A percentile compares a stretch with the other conserved stretches of the same genome.
Conservation (phyloP, 2,113 vertebrate species). For the Nothobranchius furzeri region DNA sequence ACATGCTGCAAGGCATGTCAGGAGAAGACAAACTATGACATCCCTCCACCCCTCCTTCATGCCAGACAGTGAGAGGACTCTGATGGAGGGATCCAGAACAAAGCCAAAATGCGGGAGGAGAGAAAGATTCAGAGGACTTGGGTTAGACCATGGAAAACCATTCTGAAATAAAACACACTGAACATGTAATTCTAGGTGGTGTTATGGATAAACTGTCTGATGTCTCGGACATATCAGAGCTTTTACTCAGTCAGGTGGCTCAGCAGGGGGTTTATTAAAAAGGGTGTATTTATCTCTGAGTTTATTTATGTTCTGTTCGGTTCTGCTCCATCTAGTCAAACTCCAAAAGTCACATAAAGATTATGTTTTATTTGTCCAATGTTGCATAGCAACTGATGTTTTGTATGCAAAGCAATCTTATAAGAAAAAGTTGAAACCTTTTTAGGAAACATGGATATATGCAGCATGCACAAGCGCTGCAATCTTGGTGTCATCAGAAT, state of each 20-base stretch:
- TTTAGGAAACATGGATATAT: too few relatives aligned
- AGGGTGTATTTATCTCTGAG: constrained; percentile 2
- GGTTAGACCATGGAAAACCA: constrained; percentile 38
- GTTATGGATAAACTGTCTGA: constrained; percentile 46
- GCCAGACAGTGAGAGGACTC: constrained; percentile 23
- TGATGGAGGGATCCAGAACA: constrained; percentile 54
- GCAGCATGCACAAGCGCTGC: too few relatives aligned
- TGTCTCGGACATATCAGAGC: constrained; percentile 19
- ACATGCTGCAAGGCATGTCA: constrained; percentile 48
- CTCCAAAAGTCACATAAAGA: neutral
- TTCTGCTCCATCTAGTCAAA: neutral
- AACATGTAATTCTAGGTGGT: constrained; percentile 44
- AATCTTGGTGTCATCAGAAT: too few relatives aligned
- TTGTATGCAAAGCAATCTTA: too few relatives aligned
- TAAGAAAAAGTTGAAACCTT: too few relatives aligned
- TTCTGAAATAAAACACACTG: constrained; percentile 17
- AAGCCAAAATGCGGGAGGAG: constrained; percentile 33
- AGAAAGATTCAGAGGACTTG: constrained; percentile 42
- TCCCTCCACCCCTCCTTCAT: constrained; percentile 23
- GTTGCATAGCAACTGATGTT: too few relatives aligned
- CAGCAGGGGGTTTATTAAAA: too few relatives aligned
- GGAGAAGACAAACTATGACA: constrained; percentile 62
- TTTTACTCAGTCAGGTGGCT: constrained; percentile 13
- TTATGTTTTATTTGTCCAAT: too few relatives aligned
- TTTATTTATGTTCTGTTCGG: neutral